Percentiles rank a stretch among this genome's conserved stretches.
These are phyloP conservation scores for Phenganax marumi DNA, from an alignment of 92 coral and sea anemone genomes.

Conservation along the genomic window DNA sequence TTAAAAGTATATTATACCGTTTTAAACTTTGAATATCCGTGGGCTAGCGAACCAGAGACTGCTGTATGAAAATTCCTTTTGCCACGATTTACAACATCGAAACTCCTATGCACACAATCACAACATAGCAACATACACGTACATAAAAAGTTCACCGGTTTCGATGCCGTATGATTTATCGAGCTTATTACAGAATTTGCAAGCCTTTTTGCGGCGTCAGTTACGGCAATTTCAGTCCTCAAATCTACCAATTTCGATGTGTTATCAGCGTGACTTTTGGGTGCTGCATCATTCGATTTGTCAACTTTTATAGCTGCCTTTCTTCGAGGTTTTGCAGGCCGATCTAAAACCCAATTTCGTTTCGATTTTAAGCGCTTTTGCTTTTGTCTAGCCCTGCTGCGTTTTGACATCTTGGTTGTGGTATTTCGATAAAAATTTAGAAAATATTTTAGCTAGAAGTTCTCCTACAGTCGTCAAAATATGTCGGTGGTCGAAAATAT, in stretches of 20 bases:
- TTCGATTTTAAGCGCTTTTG: slow-evolving; percentile 15
- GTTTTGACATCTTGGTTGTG: slow-evolving; percentile 9
- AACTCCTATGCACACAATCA: background rate
- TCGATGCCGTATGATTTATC: slow-evolving; percentile 12
- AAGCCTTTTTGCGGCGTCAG: slow-evolving; percentile 9
- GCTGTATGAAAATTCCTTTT: slow-evolving; percentile 21
- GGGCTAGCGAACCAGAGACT: slow-evolving; percentile 16
- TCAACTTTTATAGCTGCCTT: background rate
- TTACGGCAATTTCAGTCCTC: background rate
- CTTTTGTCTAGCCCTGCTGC: slow-evolving; percentile 8
- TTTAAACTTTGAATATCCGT: slow-evolving; percentile 32
- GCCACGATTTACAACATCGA: slow-evolving; percentile 21
- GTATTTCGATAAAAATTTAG: background rate
- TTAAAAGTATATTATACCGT: slow-evolving; percentile 6
- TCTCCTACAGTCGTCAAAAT: background rate
- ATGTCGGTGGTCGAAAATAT: background rate
- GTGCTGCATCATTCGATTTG: background rate
- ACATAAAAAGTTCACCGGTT: slow-evolving; percentile 13
- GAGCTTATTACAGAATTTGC: slow-evolving; percentile 4
- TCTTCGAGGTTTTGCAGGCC: slow-evolving; percentile 16
- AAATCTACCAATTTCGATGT: background rate
- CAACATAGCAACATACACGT: slow-evolving; percentile 34
- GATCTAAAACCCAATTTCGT: slow-evolving; percentile 24
- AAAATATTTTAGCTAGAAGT: background rate
- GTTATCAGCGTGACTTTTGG: background rate